Conservation (phyloP, 1,140 invertebrate genomes). For the Musca vetustissima region DNA sequence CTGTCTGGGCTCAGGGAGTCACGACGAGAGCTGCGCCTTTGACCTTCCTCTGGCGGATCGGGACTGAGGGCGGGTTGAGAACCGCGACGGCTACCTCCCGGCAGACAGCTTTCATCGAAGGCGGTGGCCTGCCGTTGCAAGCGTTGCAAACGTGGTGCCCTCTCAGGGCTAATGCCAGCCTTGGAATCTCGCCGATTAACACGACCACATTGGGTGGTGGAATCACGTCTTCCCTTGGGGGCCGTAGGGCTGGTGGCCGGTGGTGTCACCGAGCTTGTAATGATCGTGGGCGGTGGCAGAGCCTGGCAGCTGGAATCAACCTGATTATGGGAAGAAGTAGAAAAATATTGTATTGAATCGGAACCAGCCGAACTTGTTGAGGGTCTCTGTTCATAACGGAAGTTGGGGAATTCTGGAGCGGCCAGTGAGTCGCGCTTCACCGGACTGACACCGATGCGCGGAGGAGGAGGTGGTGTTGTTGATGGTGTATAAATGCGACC, state of each 20-base stretch:
- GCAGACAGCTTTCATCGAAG: constrained; percentile 79
- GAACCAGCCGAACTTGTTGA: constrained; percentile 75
- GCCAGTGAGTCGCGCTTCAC: constrained; percentile 68
- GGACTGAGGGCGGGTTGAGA: constrained; percentile 82
- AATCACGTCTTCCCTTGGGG: constrained; percentile 71
- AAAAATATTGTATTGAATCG: constrained; percentile 63
- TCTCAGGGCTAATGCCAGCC: constrained; percentile 66
- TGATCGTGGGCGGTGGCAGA: constrained; percentile 75
- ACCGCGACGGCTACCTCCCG: constrained; percentile 69
- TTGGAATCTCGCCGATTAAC: constrained; percentile 68
- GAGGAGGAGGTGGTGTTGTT: constrained; percentile 63
- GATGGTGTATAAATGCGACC: constrained; percentile 58
- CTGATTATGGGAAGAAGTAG: constrained; percentile 48
- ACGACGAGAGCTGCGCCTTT: constrained; percentile 71
- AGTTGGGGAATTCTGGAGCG: constrained; percentile 58
- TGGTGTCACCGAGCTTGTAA: constrained; percentile 78
- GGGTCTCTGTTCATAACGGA: constrained; percentile 70
- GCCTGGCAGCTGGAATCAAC: constrained; percentile 63
- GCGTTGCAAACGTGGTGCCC: constrained; percentile 68
- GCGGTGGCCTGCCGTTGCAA: constrained; percentile 83
- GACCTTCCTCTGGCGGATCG: constrained; percentile 62
- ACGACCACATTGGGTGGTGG: constrained; percentile 76
- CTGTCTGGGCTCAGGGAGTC: constrained; percentile 88
- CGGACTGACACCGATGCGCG: constrained; percentile 62
- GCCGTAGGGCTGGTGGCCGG: constrained; percentile 72